phyloP scores from a whole-genome alignment of 2,113 vertebrate species.

The Addax nasomaculatus region DNA sequence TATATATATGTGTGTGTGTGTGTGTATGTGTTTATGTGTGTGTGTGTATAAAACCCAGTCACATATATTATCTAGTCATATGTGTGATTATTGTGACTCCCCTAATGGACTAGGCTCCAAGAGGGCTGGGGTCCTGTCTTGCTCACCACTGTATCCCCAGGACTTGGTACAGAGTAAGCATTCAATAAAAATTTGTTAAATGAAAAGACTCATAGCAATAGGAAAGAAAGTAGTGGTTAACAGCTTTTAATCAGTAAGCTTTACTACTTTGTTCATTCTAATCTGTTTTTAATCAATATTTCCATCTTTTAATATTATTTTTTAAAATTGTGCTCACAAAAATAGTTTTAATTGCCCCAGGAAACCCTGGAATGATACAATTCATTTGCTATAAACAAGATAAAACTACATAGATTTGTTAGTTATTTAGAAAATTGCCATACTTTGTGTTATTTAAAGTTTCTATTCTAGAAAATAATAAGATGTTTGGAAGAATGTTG shows the following conservation, averaged over 20 bases:
- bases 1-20: neutral
- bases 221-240: neutral
- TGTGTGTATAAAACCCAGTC: neutral
- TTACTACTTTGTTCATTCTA: neutral
- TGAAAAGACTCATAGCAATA: neutral
- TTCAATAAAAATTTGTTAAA: neutral
- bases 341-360: constrained; percentile 30
- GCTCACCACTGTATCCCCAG: neutral
- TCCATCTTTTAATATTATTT: neutral
- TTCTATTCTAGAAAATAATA: neutral
- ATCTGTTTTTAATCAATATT: neutral
- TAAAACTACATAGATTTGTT: neutral
- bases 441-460: neutral
- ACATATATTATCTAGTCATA: neutral
- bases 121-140: neutral
- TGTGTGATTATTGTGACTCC: neutral
- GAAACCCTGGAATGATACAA: constrained; percentile 42
- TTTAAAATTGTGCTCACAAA: constrained; percentile 31
- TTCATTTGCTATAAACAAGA: constrained; percentile 5
- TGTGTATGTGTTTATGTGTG: neutral
- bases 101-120: neutral
- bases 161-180: neutral
- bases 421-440: constrained; percentile 16
- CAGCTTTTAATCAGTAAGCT: neutral
- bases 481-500: constrained; percentile 46